Conservation (phyloP, 2,797 vertebrate species). For the Acanthurus lineatus region DNA sequence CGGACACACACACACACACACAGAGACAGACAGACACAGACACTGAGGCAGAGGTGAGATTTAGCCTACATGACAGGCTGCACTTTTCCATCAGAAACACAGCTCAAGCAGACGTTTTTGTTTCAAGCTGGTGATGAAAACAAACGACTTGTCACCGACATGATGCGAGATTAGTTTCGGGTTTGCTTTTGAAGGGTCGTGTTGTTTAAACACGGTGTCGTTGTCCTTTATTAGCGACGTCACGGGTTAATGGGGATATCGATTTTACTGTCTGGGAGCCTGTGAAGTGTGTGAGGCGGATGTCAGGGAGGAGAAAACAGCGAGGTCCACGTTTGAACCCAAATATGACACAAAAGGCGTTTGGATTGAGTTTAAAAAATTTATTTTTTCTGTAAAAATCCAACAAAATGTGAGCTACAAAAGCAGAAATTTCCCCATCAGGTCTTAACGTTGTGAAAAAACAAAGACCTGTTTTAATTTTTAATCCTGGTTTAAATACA, state of each 20-base stretch:
- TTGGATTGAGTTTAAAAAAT: not conserved
- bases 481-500: not conserved
- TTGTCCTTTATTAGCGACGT: slow-evolving; percentile 77
- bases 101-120: slow-evolving; percentile 15
- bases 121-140: slow-evolving; percentile 23
- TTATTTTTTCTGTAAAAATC: not conserved
- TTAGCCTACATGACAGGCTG: slow-evolving; percentile 1
- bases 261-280: slow-evolving; percentile 72
- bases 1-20: slow-evolving; percentile 36
- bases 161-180: slow-evolving; percentile 38
- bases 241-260: slow-evolving; percentile 79
- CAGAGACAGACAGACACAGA: slow-evolving; percentile 15
- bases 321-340: slow-evolving; percentile 39
- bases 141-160: slow-evolving; percentile 55
- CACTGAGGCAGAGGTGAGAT: slow-evolving; percentile 3
- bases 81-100: slow-evolving; percentile 1
- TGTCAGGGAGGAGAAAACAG: slow-evolving; percentile 51
- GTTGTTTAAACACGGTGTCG: slow-evolving; percentile 65
- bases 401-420: not conserved
- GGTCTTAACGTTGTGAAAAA: not conserved
- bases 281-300: slow-evolving; percentile 32
- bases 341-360: slow-evolving; percentile 31
- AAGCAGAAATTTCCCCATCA: not conserved
- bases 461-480: not conserved
- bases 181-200: slow-evolving; percentile 27